Percentiles rank a stretch among this genome's conserved stretches.
Conservation (phyloP, 2,113 vertebrate species). For the Strix uralensis region DNA sequence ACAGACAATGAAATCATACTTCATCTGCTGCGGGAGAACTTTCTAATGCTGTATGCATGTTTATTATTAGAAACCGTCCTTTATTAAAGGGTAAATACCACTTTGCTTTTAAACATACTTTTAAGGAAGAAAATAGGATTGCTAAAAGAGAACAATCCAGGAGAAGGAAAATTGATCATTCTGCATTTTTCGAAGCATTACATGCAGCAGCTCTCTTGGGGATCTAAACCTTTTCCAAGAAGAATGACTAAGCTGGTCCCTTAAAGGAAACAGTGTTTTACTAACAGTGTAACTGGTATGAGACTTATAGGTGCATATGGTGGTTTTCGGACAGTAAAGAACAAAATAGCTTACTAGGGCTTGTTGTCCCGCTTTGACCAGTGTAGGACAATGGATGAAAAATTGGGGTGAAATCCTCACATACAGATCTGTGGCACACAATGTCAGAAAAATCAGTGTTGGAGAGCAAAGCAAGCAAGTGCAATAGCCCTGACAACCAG, state of each 20-base stretch:
- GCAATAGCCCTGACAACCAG: not conserved
- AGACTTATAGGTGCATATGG: not conserved
- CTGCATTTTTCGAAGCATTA: constrained; percentile 9
- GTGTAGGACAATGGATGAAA: not conserved
- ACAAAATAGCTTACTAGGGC: not conserved
- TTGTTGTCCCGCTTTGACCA: not conserved
- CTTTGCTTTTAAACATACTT: not conserved
- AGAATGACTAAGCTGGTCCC: not conserved
- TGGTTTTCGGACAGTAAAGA: not conserved
- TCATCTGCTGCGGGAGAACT: not conserved
- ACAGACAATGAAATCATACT: not conserved
- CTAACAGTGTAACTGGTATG: fast-evolving
- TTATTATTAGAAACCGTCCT: not conserved
- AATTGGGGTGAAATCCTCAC: not conserved
- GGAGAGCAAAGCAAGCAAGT: not conserved
- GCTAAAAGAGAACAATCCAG: not conserved
- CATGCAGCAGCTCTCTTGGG: not conserved
- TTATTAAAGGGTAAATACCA: not conserved
- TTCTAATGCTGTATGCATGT: not conserved
- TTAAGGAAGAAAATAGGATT: constrained; percentile 9
- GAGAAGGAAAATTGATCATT: constrained; percentile 8
- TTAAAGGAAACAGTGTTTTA: not conserved
- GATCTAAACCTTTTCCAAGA: constrained; percentile 32
- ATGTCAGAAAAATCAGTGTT: fast-evolving
- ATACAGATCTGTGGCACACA: not conserved